Evolutionary conservation across 2,888 invertebrate genomes (phyloP).

Genomic region (Dioctria linearis): DNA sequence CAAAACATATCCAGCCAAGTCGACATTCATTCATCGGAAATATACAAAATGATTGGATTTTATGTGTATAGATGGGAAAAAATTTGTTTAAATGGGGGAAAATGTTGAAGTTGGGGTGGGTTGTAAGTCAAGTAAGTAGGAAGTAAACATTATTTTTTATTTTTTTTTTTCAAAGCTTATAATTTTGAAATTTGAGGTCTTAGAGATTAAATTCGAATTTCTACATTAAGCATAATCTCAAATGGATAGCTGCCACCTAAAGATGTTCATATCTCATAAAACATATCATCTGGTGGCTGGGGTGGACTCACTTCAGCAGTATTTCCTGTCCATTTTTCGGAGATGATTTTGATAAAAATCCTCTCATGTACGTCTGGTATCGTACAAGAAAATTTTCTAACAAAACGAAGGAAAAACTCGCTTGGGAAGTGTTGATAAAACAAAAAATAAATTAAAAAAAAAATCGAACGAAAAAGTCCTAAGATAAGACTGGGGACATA

Average conservation of each 20-base stretch:
- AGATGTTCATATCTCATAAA: too few species aligned
- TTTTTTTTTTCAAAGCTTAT: neutral
- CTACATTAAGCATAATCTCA: too few species aligned
- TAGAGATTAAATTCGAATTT: too few species aligned
- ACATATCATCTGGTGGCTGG: neutral
- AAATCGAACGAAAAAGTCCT: neutral
- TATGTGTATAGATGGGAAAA: neutral
- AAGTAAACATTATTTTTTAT: neutral
- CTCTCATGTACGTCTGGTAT: neutral
- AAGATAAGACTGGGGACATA: conserved; percentile 35
- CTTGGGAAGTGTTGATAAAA: neutral
- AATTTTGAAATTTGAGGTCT: neutral
- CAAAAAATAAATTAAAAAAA: neutral
- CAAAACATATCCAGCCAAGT: conserved; percentile 25
- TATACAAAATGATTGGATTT: neutral
- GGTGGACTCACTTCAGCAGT: neutral
- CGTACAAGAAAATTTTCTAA: conserved; percentile 3
- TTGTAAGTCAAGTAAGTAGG: neutral
- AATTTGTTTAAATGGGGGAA: neutral
- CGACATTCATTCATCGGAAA: neutral
- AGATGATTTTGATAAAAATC: conserved; percentile 15
- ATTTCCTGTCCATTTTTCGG: conserved; percentile 13
- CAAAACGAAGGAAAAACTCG: neutral
- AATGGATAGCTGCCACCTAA: too few species aligned
- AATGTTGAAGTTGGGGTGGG: neutral